Evolutionary conservation across 2,113 vertebrate genomes (phyloP).

Genomic region (Coryphaenoides rupestris): DNA sequence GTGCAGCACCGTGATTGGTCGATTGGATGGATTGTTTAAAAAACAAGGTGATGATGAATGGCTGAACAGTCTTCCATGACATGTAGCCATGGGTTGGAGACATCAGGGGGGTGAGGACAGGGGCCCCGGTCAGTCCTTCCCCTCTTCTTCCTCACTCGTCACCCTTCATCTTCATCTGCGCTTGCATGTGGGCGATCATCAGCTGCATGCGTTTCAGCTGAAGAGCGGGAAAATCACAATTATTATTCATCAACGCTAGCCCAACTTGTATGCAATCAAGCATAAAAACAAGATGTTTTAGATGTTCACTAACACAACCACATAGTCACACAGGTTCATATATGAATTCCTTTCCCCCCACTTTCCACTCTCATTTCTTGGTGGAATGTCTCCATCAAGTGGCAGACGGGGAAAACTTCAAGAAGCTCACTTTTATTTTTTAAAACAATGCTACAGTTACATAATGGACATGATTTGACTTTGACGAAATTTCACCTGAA

Average conservation of each 20-base stretch:
- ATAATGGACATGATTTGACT: too few species aligned
- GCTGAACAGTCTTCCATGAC: slow-evolving; percentile 8
- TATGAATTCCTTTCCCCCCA: too few species aligned
- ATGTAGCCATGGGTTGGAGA: slow-evolving; percentile 7
- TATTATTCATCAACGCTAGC: not conserved
- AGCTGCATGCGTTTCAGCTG: slow-evolving; percentile 87
- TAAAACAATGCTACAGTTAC: too few species aligned
- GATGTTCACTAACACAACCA: too few species aligned
- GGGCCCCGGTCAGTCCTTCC: slow-evolving; percentile 19
- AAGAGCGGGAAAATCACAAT: slow-evolving; percentile 20
- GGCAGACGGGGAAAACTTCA: slow-evolving; percentile 4
- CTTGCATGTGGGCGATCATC: slow-evolving; percentile 88
- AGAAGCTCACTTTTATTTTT: not conserved
- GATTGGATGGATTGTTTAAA: not conserved
- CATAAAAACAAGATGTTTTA: too few species aligned
- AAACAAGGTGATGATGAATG: not conserved
- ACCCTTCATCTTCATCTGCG: slow-evolving; percentile 84
- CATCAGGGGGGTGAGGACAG: slow-evolving; percentile 11
- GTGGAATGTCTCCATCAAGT: slow-evolving; percentile 37
- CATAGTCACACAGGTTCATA: too few species aligned
- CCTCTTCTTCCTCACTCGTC: slow-evolving; percentile 70
- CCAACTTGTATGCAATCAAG: too few species aligned
- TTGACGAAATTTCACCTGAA: too few species aligned
- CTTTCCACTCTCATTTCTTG: too few species aligned
- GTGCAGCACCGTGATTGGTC: not conserved